A percentile compares a stretch with the other conserved stretches of the same genome.
phyloP scores from a whole-genome alignment of 23 tunicate genomes.

The Diplosoma virens region DNA sequence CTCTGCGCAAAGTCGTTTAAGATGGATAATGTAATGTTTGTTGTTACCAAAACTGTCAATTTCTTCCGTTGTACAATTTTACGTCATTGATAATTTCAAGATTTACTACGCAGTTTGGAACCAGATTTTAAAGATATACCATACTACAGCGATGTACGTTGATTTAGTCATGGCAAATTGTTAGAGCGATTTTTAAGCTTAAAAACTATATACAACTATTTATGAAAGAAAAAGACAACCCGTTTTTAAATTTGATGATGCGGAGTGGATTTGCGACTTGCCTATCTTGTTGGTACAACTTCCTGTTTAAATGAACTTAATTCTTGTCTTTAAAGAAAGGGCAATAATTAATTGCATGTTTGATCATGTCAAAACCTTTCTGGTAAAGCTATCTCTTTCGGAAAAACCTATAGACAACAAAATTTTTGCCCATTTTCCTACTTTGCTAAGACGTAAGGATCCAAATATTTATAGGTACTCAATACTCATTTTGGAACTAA shows the following conservation, averaged over 20 bases:
- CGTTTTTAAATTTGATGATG: slow-evolving; percentile 3
- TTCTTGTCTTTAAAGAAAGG: slow-evolving; percentile 39
- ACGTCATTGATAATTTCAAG: slow-evolving; percentile 30
- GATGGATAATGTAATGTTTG: slow-evolving; percentile 2
- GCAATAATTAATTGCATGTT: neutral
- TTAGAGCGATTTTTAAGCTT: slow-evolving; percentile 13
- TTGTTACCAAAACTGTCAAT: neutral
- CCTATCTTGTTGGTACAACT: neutral
- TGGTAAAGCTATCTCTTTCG: no score
- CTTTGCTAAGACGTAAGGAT: no score
- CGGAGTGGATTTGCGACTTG: neutral
- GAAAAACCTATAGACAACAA: no score
- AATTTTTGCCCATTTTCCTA: no score
- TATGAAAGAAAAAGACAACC: no score
- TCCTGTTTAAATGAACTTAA: slow-evolving; percentile 42
- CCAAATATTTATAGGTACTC: no score
- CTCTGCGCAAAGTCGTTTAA: slow-evolving; percentile 13
- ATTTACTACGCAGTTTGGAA: slow-evolving; percentile 26
- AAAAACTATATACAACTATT: slow-evolving; percentile 13
- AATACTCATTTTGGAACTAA: no score
- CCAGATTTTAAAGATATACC: slow-evolving; percentile 36
- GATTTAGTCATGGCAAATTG: slow-evolving; percentile 3
- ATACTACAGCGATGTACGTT: neutral
- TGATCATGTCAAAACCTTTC: no score
- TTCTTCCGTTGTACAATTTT: slow-evolving; percentile 33